A percentile compares a stretch with the other conserved stretches of the same genome.
These are phyloP conservation scores for Troilus luridus DNA, from an alignment of 2,888 invertebrate genomes.

Conservation along the genomic window DNA sequence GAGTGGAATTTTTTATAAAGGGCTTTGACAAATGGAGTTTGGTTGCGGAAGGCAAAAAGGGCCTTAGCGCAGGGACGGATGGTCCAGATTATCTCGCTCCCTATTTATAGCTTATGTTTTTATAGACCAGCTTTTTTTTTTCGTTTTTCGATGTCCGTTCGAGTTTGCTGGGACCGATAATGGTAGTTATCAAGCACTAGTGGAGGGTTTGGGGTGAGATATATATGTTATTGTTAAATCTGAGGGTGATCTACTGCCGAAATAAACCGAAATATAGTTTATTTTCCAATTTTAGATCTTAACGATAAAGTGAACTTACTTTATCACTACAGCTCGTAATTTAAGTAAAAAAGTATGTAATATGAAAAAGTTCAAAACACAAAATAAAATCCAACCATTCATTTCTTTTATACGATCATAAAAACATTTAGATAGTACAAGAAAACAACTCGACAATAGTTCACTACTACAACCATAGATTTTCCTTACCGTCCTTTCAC, in stretches of 20 bases:
- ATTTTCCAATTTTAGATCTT: neutral
- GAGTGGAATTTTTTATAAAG: slow-evolving; percentile 38
- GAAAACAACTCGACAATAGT: too few species aligned
- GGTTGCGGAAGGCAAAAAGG: neutral
- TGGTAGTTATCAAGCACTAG: neutral
- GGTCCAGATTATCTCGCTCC: slow-evolving; percentile 9
- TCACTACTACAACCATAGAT: neutral
- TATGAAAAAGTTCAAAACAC: too few species aligned
- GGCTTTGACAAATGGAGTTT: slow-evolving; percentile 36
- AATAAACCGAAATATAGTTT: neutral
- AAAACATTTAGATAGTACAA: too few species aligned
- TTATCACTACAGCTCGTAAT: too few species aligned
- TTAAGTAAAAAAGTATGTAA: too few species aligned
- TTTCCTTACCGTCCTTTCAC: neutral
- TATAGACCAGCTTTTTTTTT: neutral
- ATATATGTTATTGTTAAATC: slow-evolving; percentile 1
- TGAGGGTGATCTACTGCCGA: neutral
- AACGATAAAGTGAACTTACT: neutral
- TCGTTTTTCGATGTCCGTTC: neutral
- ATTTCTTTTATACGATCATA: too few species aligned
- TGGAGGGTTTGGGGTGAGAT: neutral
- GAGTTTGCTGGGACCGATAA: neutral
- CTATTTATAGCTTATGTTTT: slow-evolving; percentile 31
- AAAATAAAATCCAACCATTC: too few species aligned
- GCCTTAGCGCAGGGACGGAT: neutral